These are phyloP conservation scores for Plutomurus gul DNA, from an alignment of 1,140 invertebrate species.

Conservation along the genomic window DNA sequence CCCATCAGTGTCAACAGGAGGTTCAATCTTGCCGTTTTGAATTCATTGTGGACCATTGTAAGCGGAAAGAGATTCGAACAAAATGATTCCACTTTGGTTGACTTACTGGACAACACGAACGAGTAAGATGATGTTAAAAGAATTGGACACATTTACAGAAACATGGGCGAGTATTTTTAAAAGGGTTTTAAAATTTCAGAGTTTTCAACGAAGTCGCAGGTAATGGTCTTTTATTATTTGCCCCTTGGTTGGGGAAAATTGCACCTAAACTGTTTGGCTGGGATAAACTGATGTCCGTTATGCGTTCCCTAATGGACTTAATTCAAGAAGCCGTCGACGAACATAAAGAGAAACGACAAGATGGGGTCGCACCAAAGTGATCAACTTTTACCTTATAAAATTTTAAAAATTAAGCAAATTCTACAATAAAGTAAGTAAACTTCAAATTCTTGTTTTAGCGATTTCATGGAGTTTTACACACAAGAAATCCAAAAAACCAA, in stretches of 20 bases:
- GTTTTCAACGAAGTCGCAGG: neutral
- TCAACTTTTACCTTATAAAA: too few species aligned
- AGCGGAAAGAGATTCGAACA: constrained; percentile 68
- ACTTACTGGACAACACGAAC: neutral
- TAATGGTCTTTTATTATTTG: neutral
- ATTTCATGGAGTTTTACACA: constrained; percentile 32
- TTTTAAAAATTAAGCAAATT: too few species aligned
- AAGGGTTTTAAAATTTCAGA: neutral
- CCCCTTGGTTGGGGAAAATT: constrained; percentile 70
- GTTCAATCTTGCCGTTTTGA: constrained; percentile 64
- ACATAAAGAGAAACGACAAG: neutral
- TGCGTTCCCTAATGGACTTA: neutral
- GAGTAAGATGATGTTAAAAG: neutral
- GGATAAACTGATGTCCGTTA: constrained; percentile 62
- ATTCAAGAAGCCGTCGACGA: neutral
- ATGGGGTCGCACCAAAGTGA: neutral
- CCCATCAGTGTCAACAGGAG: neutral
- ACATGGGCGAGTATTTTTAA: neutral
- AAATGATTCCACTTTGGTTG: constrained; percentile 49
- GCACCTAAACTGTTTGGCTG: constrained; percentile 76
- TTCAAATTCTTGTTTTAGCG: too few species aligned
- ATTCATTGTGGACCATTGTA: constrained; percentile 83
- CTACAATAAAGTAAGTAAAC: too few species aligned
- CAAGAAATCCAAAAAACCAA: constrained; percentile 10
- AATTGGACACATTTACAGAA: neutral